Evolutionary conservation across 2,888 invertebrate genomes (phyloP), one percentile per base, ranked within the genome.

Genomic region (Brachyptera putata): DNA sequence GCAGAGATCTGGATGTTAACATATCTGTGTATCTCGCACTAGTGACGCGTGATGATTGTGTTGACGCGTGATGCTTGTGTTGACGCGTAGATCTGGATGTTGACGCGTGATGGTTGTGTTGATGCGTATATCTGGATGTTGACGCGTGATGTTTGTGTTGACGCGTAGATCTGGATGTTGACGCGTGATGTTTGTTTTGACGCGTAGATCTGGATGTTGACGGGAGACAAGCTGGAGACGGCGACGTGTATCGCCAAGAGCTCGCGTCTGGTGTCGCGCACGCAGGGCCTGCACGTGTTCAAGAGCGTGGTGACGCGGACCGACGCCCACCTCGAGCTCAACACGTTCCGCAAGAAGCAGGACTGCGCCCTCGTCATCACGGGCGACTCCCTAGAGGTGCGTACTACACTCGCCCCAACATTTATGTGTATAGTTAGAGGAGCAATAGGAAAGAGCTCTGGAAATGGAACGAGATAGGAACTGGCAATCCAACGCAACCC

Each of bases 161-260:
- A n/a, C n/a, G n/a, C n/a, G n/a, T n/a, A n/a, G n/a, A n/a, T n/a
- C n/a, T n/a, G n/a, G n/a, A n/a, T n/a, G n/a, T n/a, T n/a, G n/a
- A n/a, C n/a, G n/a, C n/a, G n/a, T n/a, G n/a, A n/a, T n/a, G n/a
- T n/a, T n/a, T n/a, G n/a, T n/a, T 30, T 30, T 30, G 30, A 60
- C 56, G 55, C 67, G 14, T 50, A 83, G 82, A 80, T 85, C 53
- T 86, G 86, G 86, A 89, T 88, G 88, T 74, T 87, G 65, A 88
- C 87, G 3, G 84, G 84, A 3, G 87, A 88, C 70, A 87, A 85
- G 76, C 73, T 97, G 64, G 99, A 99, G 78, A 99, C 99, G 0
- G 99, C 99, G 0, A 90, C 93, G 25, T 98, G 98, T 74, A 99
- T 99, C 70, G 98, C 99, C 1, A 97, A 98, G 73, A 97, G 97